Evolutionary conservation across 2,888 invertebrate species (phyloP).

Genomic region (Melikaiella ostensackeni): DNA sequence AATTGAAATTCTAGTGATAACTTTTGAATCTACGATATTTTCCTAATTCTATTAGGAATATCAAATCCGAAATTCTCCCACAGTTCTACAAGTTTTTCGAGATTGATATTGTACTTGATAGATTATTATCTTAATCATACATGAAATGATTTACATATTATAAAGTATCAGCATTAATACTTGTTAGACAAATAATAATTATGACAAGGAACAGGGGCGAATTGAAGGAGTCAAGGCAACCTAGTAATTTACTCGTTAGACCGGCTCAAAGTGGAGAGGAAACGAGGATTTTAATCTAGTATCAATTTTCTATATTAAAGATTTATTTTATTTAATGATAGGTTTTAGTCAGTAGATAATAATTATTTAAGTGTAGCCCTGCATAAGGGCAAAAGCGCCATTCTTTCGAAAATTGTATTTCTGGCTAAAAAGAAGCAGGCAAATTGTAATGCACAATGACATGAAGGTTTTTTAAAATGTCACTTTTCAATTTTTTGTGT

Average conservation of each 20-base stretch:
- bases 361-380: too few relatives aligned
- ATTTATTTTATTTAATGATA: not conserved
- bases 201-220: constrained; percentile 1
- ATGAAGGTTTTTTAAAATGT: too few relatives aligned
- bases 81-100: not conserved
- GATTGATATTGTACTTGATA: not conserved
- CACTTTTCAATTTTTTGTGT: too few relatives aligned
- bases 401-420: too few relatives aligned
- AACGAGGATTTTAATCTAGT: constrained; percentile 8
- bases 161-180: not conserved
- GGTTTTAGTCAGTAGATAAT: not conserved
- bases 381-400: too few relatives aligned
- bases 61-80: not conserved
- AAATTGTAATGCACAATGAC: too few relatives aligned
- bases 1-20: not conserved
- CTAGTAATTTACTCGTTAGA: constrained; percentile 20
- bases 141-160: not conserved
- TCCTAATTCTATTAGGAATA: not conserved
- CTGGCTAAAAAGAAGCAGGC: too few relatives aligned
- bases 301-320: not conserved
- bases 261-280: not conserved
- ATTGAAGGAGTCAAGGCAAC: constrained; percentile 16
- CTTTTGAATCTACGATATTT: not conserved
- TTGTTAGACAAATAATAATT: constrained; percentile 2
- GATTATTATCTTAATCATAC: not conserved